These are phyloP conservation scores for Gouania willdenowi DNA, from an alignment of 2,797 vertebrate species.

Conservation along the genomic window DNA sequence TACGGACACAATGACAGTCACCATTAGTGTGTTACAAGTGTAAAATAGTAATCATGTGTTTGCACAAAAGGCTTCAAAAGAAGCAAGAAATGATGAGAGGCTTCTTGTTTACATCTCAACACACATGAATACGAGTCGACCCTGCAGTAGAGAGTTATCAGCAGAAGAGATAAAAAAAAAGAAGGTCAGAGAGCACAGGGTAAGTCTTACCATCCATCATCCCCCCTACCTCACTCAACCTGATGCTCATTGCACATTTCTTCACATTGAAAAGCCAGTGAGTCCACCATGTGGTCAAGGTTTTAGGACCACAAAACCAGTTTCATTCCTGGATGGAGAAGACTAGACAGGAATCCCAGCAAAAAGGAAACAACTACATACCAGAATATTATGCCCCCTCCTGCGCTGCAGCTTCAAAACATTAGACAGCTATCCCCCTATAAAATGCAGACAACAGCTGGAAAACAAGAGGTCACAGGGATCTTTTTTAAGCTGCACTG, in stretches of 20 bases:
- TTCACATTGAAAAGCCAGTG: conserved; percentile 24
- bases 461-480: conserved; percentile 10
- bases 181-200: conserved; percentile 48
- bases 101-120: conserved; percentile 54
- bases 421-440: conserved; percentile 7
- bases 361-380: conserved; percentile 14
- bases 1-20: too few relatives aligned
- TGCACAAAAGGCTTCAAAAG: conserved; percentile 4
- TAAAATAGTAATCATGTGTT: too few relatives aligned
- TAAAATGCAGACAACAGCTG: conserved; percentile 18
- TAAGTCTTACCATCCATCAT: conserved; percentile 29
- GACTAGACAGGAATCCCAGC: conserved; percentile 6
- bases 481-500: conserved; percentile 5
- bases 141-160: conserved; percentile 47
- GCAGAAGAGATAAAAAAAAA: conserved; percentile 41
- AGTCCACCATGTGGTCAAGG: conserved; percentile 40
- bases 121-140: conserved; percentile 48
- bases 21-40: too few relatives aligned
- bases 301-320: conserved; percentile 15
- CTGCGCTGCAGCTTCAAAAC: conserved; percentile 1
- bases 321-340: conserved; percentile 4
- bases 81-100: conserved; percentile 29
- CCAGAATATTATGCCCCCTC: conserved; percentile 15
- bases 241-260: conserved; percentile 38
- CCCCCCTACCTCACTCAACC: conserved; percentile 12